These are phyloP conservation scores for Noctuana brunneofusca DNA, from an alignment of 2,888 invertebrate genomes.

Conservation along the genomic window DNA sequence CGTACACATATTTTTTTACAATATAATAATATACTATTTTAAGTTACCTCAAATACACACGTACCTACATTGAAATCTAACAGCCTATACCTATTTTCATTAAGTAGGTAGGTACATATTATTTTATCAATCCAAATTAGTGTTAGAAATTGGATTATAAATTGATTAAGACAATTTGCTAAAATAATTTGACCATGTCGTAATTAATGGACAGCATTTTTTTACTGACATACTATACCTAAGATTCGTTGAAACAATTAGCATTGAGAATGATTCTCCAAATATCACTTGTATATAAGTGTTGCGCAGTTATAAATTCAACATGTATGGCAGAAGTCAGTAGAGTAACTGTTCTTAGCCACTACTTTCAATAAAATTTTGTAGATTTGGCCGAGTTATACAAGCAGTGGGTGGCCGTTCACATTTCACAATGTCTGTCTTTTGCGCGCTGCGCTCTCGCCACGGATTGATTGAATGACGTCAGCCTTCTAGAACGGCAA, in stretches of 20 bases:
- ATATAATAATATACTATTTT: constrained; percentile 18
- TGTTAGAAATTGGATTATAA: constrained; percentile 30
- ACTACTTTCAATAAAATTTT: constrained; percentile 76
- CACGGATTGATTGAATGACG: constrained; percentile 68
- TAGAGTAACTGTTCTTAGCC: constrained; percentile 77
- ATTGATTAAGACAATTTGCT: constrained; percentile 17
- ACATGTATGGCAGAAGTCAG: constrained; percentile 77
- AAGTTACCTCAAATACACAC: not conserved
- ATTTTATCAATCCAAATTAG: constrained; percentile 28
- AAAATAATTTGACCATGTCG: constrained; percentile 40
- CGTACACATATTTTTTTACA: constrained; percentile 30
- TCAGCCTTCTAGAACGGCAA: constrained; percentile 79
- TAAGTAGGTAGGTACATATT: constrained; percentile 6
- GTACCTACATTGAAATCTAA: not conserved
- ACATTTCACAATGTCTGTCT: constrained; percentile 81
- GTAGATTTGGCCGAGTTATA: constrained; percentile 66
- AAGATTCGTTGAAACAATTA: constrained; percentile 76
- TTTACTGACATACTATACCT: constrained; percentile 75
- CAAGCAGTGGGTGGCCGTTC: constrained; percentile 79
- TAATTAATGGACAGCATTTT: constrained; percentile 48
- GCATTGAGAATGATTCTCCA: constrained; percentile 73
- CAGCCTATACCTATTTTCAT: not conserved
- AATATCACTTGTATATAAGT: constrained; percentile 66
- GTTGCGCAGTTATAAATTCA: constrained; percentile 69
- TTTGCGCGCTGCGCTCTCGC: constrained; percentile 66